These are phyloP conservation scores for Sigmodon hispidus DNA, from an alignment of 2,113 vertebrate genomes.

Conservation along the genomic window DNA sequence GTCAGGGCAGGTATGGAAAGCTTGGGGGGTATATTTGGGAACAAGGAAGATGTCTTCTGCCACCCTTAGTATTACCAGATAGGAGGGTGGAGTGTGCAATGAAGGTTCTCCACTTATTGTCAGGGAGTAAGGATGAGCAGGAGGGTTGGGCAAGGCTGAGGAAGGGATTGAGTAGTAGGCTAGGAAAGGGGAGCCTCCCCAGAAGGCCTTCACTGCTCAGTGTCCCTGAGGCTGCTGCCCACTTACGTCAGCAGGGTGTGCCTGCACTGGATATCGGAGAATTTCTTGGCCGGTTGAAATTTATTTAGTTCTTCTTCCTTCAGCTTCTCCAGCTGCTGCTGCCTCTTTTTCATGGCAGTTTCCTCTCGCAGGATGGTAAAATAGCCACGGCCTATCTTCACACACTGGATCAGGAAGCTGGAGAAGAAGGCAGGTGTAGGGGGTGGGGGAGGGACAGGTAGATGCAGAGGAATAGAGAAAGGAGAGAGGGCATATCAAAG, in stretches of 20 bases:
- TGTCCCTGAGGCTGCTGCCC: accelerated
- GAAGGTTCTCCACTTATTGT: background rate
- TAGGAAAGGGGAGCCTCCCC: background rate
- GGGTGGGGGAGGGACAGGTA: no score
- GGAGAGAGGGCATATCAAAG: background rate
- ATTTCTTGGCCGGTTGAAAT: conserved; percentile 75
- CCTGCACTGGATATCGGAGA: background rate
- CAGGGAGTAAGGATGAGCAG: background rate
- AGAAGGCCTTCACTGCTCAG: background rate
- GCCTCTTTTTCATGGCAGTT: conserved; percentile 72
- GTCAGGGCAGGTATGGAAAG: background rate
- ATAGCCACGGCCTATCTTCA: conserved; percentile 83
- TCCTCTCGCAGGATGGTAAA: conserved; percentile 84
- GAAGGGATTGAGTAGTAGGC: no score
- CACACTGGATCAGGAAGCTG: conserved; percentile 83
- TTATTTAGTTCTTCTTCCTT: conserved; percentile 51
- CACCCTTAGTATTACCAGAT: background rate
- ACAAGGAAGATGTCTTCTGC: background rate
- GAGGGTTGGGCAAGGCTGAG: background rate
- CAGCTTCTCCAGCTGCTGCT: conserved; percentile 55
- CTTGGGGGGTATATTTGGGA: background rate
- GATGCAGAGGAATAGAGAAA: background rate
- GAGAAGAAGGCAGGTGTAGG: no score
- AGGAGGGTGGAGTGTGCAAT: background rate
- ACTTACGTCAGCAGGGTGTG: conserved; percentile 74